phyloP scores from a whole-genome alignment of 2,113 vertebrate species.

The Etia nguti region DNA sequence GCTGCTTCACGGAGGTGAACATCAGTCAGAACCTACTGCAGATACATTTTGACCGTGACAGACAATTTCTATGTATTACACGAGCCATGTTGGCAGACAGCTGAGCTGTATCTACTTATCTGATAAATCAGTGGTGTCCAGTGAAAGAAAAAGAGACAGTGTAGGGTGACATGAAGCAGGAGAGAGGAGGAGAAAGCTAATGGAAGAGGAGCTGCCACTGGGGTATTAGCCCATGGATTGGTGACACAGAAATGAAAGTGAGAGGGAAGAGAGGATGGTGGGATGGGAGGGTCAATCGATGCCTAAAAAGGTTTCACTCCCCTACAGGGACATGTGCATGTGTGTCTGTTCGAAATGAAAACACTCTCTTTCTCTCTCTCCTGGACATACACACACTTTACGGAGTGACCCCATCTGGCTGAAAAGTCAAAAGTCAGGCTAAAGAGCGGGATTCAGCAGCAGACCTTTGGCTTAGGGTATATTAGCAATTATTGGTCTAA shows the following conservation, averaged over 20 bases:
- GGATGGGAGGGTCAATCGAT: constrained; percentile 67
- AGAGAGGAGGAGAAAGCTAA: constrained; percentile 53
- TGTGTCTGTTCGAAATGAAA: constrained; percentile 22
- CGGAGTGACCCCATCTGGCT: constrained; percentile 3
- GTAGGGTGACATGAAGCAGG: constrained; percentile 41
- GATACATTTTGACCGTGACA: neutral
- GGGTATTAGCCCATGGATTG: constrained; percentile 70
- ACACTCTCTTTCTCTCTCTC: neutral
- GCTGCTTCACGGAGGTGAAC: neutral
- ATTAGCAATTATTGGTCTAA: neutral
- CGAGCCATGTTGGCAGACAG: neutral
- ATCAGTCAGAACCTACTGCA: neutral
- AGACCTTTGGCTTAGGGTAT: neutral
- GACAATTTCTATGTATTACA: neutral
- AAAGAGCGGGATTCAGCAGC: neutral
- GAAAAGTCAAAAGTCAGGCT: neutral
- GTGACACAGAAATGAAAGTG: constrained; percentile 67
- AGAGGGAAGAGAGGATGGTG: constrained; percentile 46
- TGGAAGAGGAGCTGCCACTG: constrained; percentile 71
- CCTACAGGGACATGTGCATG: constrained; percentile 37
- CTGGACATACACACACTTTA: neutral
- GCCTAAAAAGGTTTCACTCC: constrained; percentile 68
- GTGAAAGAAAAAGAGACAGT: constrained; percentile 36
- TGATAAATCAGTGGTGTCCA: constrained; percentile 26
- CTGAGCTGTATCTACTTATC: neutral